Conservation (phyloP, 1,140 invertebrate genomes). For the Galleria mellonella region DNA sequence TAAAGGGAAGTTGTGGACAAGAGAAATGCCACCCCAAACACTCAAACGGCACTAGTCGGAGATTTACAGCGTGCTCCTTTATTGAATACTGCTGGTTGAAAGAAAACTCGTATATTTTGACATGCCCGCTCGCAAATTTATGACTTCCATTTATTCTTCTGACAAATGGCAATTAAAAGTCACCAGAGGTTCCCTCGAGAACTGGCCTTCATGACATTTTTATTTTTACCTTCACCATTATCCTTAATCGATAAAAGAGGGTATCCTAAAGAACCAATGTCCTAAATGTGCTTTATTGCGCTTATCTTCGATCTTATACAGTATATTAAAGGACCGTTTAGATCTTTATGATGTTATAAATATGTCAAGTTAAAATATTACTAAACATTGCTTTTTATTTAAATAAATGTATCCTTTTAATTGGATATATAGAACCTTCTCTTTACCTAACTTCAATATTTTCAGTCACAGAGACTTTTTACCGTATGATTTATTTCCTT, state of each 20-base stretch:
- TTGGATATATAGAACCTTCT: too few species aligned
- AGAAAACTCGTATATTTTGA: constrained; percentile 69
- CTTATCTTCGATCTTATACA: background rate
- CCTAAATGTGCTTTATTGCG: constrained; percentile 1
- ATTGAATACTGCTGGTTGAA: constrained; percentile 60
- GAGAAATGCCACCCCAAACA: constrained; percentile 28
- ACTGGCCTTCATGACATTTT: constrained; percentile 8
- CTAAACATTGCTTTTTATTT: too few species aligned
- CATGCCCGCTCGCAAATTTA: constrained; percentile 45
- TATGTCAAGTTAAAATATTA: background rate
- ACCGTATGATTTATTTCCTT: too few species aligned
- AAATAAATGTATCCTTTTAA: too few species aligned
- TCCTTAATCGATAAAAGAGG: background rate
- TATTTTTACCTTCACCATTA: constrained; percentile 7
- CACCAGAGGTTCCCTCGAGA: constrained; percentile 13
- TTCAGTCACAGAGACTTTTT: too few species aligned
- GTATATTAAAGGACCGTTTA: too few species aligned
- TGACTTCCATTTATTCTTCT: constrained; percentile 48
- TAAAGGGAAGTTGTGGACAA: too few species aligned
- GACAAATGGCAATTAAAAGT: constrained; percentile 59
- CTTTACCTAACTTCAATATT: too few species aligned
- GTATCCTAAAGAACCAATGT: background rate
- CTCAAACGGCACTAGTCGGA: constrained; percentile 28
- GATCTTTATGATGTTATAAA: too few species aligned
- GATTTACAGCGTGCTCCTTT: constrained; percentile 58